phyloP scores from a whole-genome alignment of 37 sponge, comb jelly and placozoan genomes.

The Aphrocallistes beatrix region DNA sequence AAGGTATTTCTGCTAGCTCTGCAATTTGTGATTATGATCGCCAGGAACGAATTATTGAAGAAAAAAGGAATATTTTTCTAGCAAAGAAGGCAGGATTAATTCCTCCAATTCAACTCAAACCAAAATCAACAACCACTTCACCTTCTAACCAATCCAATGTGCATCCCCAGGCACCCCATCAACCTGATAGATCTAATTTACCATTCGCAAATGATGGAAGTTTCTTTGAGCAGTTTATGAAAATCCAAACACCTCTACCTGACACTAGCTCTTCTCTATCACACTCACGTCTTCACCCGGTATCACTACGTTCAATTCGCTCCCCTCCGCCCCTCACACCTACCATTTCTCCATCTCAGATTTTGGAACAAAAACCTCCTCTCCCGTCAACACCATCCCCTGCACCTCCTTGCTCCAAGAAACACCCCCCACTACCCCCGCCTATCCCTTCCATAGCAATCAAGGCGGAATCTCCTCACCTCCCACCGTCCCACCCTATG shows the following conservation, averaged over 20 bases:
- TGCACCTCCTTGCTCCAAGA: neutral
- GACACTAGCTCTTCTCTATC: no score
- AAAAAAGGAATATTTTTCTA: conserved; percentile 7
- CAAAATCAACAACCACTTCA: neutral
- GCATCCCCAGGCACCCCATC: no score
- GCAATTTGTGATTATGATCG: neutral
- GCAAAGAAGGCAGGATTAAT: conserved; percentile 9
- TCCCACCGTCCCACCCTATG: neutral
- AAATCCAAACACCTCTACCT: conserved; percentile 32
- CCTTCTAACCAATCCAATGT: neutral
- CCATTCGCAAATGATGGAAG: conserved; percentile 78
- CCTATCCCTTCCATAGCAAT: neutral
- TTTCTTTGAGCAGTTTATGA: conserved; percentile 65
- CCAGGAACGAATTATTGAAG: neutral
- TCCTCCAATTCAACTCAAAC: neutral
- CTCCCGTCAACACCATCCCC: neutral
- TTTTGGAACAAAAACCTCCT: neutral
- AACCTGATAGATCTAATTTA: neutral
- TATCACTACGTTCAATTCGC: no score
- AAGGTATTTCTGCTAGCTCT: neutral
- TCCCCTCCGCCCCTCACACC: no score
- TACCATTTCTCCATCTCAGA: no score
- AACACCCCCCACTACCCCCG: neutral
- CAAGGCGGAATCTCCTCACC: neutral
- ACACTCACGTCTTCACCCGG: no score